Percentiles rank a stretch among this genome's conserved stretches.
phyloP scores from a whole-genome alignment of 2,113 vertebrate genomes.

The Hipposideros armiger region DNA sequence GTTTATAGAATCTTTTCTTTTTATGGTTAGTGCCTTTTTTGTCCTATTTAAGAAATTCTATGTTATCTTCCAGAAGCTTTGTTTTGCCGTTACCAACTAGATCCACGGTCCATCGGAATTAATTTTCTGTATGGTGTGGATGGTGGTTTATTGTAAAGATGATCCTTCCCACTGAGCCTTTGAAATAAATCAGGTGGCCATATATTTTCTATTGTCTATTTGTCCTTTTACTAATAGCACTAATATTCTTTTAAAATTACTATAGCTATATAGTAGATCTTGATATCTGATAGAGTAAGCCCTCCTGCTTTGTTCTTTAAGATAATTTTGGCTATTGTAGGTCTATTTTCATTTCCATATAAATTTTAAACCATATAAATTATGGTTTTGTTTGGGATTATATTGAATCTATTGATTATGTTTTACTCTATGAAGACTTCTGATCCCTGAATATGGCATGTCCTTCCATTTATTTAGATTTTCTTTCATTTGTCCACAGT shows the following conservation, averaged over 20 bases:
- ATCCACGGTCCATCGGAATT: background rate
- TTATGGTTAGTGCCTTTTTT: background rate
- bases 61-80: background rate
- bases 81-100: background rate
- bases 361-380: too few relatives aligned
- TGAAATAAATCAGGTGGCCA: background rate
- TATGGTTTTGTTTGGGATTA: background rate
- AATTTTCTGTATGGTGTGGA: background rate
- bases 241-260: background rate
- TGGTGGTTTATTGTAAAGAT: background rate
- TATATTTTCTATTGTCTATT: rapidly evolving
- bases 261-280: rapidly evolving
- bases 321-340: background rate
- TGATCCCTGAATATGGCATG: background rate
- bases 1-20: background rate
- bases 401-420: background rate
- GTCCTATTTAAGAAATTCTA: background rate
- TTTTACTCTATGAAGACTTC: background rate
- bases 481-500: background rate
- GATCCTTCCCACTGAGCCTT: background rate
- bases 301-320: background rate
- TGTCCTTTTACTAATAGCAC: background rate
- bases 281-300: background rate
- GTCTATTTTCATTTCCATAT: background rate
- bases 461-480: background rate